These are phyloP conservation scores for Hemithea aestivaria DNA, from an alignment of 2,888 invertebrate species.

Conservation along the genomic window DNA sequence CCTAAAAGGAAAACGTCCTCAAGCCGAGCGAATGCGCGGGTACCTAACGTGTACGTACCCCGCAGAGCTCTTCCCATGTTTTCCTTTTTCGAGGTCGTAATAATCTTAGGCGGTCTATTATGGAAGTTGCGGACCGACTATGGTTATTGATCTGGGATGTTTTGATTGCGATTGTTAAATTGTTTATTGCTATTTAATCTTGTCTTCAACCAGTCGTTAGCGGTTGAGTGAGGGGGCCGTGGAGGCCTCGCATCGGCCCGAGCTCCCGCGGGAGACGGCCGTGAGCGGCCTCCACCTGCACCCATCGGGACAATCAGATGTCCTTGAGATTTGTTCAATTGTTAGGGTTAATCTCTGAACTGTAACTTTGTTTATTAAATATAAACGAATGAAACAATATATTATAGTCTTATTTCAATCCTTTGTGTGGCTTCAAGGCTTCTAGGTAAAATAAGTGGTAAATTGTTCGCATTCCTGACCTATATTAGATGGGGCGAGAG, in stretches of 20 bases:
- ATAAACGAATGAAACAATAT: constrained; percentile 73
- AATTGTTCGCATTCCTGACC: constrained; percentile 57
- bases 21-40: constrained; percentile 55
- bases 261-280: constrained; percentile 23
- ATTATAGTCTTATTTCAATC: constrained; percentile 40
- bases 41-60: constrained; percentile 62
- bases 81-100: constrained; percentile 56
- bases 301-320: constrained; percentile 55
- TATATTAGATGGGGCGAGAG: constrained; percentile 51
- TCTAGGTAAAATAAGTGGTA: constrained; percentile 18
- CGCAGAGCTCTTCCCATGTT: constrained; percentile 59
- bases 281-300: constrained; percentile 50
- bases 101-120: constrained; percentile 59
- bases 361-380: constrained; percentile 80
- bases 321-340: constrained; percentile 75
- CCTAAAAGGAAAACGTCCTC: constrained; percentile 62
- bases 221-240: constrained; percentile 58
- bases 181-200: constrained; percentile 58
- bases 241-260: constrained; percentile 42
- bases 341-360: constrained; percentile 79
- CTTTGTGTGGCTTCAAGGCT: constrained; percentile 11
- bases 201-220: constrained; percentile 52
- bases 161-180: constrained; percentile 42
- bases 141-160: constrained; percentile 54
- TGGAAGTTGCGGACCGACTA: constrained; percentile 74